Percentiles rank a stretch among this genome's conserved stretches.
Conservation (phyloP, 2,888 invertebrate genomes). For the Lordiphosa fenestrarum region DNA sequence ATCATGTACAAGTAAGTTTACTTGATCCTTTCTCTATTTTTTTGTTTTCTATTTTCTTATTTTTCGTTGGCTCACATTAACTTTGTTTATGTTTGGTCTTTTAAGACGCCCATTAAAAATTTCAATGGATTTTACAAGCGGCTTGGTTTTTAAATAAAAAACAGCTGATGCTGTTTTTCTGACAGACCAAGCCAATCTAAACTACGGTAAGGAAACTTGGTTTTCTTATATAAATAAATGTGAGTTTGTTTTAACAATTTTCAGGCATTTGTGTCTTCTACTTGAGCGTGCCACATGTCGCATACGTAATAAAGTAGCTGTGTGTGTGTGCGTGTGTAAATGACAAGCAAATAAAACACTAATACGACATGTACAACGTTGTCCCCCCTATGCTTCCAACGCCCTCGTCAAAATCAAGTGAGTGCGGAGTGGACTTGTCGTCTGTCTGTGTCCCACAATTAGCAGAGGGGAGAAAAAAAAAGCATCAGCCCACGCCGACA, state of each 20-base stretch:
- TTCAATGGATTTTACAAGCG: conserved; percentile 10
- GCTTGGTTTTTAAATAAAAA: conserved; percentile 15
- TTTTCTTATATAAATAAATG: background rate
- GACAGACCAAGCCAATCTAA: conserved; percentile 6
- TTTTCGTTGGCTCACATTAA: conserved; percentile 15
- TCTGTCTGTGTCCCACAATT: conserved; percentile 40
- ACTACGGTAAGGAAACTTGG: background rate
- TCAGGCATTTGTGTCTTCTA: background rate
- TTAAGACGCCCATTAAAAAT: conserved; percentile 8
- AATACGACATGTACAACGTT: conserved; percentile 43
- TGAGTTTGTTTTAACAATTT: background rate
- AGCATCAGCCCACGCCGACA: conserved; percentile 27
- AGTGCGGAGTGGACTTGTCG: conserved; percentile 38
- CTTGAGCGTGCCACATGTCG: conserved; percentile 42
- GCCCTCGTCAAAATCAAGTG: conserved; percentile 23
- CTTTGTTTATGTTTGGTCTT: conserved; percentile 28
- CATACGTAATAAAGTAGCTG: conserved; percentile 52
- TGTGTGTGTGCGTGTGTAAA: conserved; percentile 27
- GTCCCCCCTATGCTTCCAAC: conserved; percentile 9
- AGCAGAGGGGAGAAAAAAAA: conserved; percentile 21
- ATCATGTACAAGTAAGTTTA: background rate
- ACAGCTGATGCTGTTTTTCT: conserved; percentile 13
- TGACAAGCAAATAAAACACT: conserved; percentile 62
- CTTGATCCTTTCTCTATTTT: conserved; percentile 5
- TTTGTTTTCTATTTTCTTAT: conserved; percentile 4